Evolutionary conservation across 2,113 vertebrate species (phyloP), one percentile per base, ranked within the genome.

Genomic region (Zeus faber): DNA sequence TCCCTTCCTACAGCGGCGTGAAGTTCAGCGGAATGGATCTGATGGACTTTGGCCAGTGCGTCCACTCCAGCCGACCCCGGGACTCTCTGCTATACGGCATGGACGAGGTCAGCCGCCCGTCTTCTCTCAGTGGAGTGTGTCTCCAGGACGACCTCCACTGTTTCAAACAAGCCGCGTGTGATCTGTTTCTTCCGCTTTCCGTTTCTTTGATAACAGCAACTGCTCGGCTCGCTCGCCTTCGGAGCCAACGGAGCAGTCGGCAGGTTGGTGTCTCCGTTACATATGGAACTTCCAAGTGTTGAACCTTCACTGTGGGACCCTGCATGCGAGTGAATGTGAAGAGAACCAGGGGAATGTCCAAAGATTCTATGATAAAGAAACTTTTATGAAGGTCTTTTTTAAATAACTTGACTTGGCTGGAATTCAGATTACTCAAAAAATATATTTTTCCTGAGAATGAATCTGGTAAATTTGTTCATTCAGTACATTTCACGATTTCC

Each of bases 171-270:
- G 33, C 3, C 5, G 33, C n/a, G 5, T 37, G 11, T 37, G 33
- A 37, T 37, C 3, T 37, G 13, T 11, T 14, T n/a, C 11, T n/a
- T 14, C 33, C 8, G 20, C 37, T 16, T 6, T n/a, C n/a, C 21
- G 45, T 4, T 51, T 9, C 24, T 72, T 46, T 58, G 65, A 56
- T 56, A 61, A 24, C 70, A 99, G 97, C 94, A 97, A 88, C 84
- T 99, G 54, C 72, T 99, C 58, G 84, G 90, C 57, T 94, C 81
- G 4, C 80, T 98, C 78, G 86, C 61, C 18, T 17, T 94, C 79
- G 96, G 97, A 68, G 93, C 89, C n/a, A 47, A 86, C 1, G 96
- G 94, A 76, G 95, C 93, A 0, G 93, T 97, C 47, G 97, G 97
- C 79, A 99, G 97, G 96, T 98, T 54, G 85, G 69, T 65, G 6